Base-by-base conservation (phyloP, 2,797 vertebrate genomes). In the Dendrocincla tyrannina region DNA sequence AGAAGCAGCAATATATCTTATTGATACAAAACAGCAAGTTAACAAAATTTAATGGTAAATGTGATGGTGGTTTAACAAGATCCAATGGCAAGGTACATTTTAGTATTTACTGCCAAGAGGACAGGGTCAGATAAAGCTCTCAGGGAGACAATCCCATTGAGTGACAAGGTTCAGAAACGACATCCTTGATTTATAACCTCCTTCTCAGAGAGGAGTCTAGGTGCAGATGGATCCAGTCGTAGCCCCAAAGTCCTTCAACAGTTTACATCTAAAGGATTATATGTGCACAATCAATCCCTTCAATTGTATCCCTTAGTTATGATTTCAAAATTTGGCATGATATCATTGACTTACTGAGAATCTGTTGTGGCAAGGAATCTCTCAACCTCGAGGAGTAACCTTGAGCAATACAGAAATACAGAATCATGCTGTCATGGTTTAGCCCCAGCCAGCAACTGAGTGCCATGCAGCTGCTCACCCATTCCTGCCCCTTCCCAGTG, bases 391-490 rank as follows among this genome's bases (percentile, higher is more conserved):
- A 49, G 42, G 23, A 44, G 37, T 22, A 52, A 33, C 28, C 16
- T 30, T 50, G 50, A 4, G 15, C 41, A 46, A 10, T 60, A 56
- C 23, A 2, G 1, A 69, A 69, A 63, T 11, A 25, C 7, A 56
- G 13, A 22, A 15, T 7, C 13, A 4, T 11, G 49, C 18, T 69
- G 56, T 20, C 23, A 12, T 28, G 19, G 37, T 20, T 76, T 18
- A 50, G 24, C 19, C 19, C 37, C 37, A 46, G 44, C 5, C 22
- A 44, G 14, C n/a, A 64, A 8, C 20, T 30, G n/a, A 83, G 37
- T 11, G 14, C 24, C 44, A 50, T 0, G 0, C 7, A 30, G 28
- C 7, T 0, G 0, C 5, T 70, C 17, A 2, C 13, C 24, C 3
- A 1, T 16, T 70, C 44, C 58, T 9, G 2, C 1, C 17, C 14